A percentile compares a stretch with the other conserved stretches of the same genome.
phyloP scores from a whole-genome alignment of 2,797 vertebrate genomes.

The Numenius phaeopus region DNA sequence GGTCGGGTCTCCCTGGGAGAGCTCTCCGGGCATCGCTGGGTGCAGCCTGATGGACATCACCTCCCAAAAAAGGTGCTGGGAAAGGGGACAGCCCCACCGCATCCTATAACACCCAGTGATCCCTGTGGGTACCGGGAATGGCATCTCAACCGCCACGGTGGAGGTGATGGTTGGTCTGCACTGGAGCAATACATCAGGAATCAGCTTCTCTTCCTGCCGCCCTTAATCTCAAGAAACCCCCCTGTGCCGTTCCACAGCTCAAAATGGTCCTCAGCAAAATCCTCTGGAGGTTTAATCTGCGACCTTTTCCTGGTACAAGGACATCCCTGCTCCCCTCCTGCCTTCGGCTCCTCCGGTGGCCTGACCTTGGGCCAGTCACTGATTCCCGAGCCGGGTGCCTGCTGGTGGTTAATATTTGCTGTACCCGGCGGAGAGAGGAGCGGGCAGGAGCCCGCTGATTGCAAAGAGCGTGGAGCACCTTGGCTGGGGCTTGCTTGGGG shows the following conservation, averaged over 20 bases:
- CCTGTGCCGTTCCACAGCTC: background rate
- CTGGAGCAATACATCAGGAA: background rate
- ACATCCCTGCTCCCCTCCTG: background rate
- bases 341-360: background rate
- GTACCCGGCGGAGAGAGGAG: background rate
- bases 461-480: background rate
- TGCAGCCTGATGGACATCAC: background rate
- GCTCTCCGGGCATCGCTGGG: fast-evolving
- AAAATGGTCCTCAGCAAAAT: fast-evolving
- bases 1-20: background rate
- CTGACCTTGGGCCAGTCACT: slow-evolving; percentile 47
- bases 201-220: background rate
- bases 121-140: background rate
- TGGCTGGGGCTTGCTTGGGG: background rate
- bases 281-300: background rate
- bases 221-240: background rate
- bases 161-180: background rate
- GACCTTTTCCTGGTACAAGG: slow-evolving; percentile 32
- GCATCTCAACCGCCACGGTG: fast-evolving
- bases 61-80: background rate
- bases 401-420: slow-evolving; percentile 51
- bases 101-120: background rate
- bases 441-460: background rate
- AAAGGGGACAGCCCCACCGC: background rate
- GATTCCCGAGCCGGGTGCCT: background rate